Evolutionary conservation across 2,888 invertebrate genomes (phyloP).

Genomic region (Mystacides longicornis): DNA sequence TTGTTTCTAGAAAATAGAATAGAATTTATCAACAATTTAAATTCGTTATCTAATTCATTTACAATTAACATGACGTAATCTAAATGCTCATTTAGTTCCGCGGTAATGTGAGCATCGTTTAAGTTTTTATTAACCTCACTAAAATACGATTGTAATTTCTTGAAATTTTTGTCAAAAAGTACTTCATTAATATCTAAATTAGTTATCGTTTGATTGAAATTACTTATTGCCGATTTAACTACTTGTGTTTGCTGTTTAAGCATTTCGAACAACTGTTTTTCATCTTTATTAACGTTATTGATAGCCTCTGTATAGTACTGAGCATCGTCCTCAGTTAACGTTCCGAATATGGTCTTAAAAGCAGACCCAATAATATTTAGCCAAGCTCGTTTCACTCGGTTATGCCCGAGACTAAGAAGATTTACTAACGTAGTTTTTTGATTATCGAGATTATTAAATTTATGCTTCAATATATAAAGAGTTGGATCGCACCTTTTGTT

Average conservation of each 20-base stretch:
- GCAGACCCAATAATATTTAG: neutral
- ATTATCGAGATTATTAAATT: too few species aligned
- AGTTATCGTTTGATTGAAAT: neutral
- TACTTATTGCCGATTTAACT: neutral
- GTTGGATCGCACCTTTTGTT: too few species aligned
- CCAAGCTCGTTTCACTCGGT: neutral
- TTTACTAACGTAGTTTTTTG: too few species aligned
- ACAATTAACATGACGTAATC: neutral
- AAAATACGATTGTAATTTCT: neutral
- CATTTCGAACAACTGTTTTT: neutral
- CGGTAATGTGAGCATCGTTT: neutral
- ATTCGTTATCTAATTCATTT: neutral
- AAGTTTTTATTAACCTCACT: neutral
- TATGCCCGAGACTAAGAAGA: neutral
- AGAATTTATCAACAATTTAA: neutral
- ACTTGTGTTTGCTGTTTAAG: neutral
- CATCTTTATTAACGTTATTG: neutral
- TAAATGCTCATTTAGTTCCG: neutral
- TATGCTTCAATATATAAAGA: too few species aligned
- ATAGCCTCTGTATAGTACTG: neutral
- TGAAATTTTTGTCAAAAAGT: neutral
- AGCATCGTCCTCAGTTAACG: neutral
- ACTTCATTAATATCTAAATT: neutral
- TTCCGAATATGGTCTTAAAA: neutral
- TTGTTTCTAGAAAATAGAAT: neutral